Evolutionary conservation across 2,113 vertebrate genomes (phyloP).

Genomic region (Pogonocichla stellata): DNA sequence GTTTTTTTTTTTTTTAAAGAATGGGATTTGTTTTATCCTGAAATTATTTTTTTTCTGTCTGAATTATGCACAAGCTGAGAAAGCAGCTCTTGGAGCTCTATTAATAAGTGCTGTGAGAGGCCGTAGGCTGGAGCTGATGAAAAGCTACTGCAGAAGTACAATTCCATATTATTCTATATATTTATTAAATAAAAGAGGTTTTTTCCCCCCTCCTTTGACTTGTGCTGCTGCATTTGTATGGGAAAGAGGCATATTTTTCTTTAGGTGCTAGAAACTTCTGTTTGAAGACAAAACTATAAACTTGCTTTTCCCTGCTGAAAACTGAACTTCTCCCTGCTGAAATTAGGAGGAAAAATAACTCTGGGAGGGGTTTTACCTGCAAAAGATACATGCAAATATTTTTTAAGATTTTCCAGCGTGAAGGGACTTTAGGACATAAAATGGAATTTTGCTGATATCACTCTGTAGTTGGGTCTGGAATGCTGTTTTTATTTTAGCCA

Average conservation of each 20-base stretch:
- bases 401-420: neutral
- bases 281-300: neutral
- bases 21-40: neutral
- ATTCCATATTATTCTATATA: neutral
- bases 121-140: neutral
- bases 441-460: neutral
- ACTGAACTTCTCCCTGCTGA: neutral
- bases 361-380: neutral
- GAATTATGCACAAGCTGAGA: neutral
- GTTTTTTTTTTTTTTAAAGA: fast-evolving
- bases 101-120: neutral
- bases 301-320: neutral
- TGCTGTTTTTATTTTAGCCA: neutral
- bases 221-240: neutral
- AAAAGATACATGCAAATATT: neutral
- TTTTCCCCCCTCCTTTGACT: neutral
- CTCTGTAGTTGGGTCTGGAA: neutral
- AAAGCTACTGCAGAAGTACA: neutral
- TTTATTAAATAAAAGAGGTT: neutral
- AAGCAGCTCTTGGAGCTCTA: neutral
- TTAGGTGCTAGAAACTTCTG: neutral
- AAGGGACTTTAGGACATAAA: neutral
- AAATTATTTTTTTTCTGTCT: neutral
- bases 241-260: neutral
- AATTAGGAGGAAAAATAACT: neutral